Evolutionary conservation across 2,797 vertebrate species (phyloP), one percentile per base, ranked within the genome.

Genomic region (Microctenopoma lineatum): DNA sequence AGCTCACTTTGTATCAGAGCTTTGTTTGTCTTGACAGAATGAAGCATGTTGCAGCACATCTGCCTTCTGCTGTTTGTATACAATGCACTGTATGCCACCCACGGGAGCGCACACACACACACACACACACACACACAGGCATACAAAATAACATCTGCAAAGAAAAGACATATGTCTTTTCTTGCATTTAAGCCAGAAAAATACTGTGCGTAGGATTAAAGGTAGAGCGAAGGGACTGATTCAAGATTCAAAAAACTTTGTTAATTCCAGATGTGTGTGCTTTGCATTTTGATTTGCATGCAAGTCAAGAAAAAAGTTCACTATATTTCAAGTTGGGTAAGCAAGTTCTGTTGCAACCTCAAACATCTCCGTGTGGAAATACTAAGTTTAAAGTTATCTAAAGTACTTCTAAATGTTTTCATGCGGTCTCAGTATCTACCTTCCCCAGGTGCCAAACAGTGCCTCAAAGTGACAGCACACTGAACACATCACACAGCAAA

Each of bases 31-130:
- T 74, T 86, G 73, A 73, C 69, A 78, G 76, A 70, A 70, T 66
- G 62, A 85, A 83, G 81, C 75, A 79, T 84, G 77, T 88, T 89
- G 80, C 68, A 52, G 78, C 34, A 60, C 71, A 71, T 87, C 87
- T 83, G 79, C 64, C 59, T 77, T 65, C 64, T 84, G 60, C 63
- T 75, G 63, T 80, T 66, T 70, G 56, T 64, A 9, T 81, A 66
- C 53, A 79, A 69, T 71, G 47, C 25, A 78, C 70, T 70, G 46
- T 27, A 27, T 44, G 46, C 77, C 84, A 77, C 81, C 80, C 85
- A 76, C 66, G 36, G 62, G 70, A 81, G 58, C 66, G 58, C 66
- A 56, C 46, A 60, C 50, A 25, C 54, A 27, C 50, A 50, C 48
- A 63, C 50, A 21, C 21, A 21, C 21, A 21, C 21, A 21, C 48